phyloP scores from a whole-genome alignment of 1,140 invertebrate genomes.

The Anthonomus grandis region DNA sequence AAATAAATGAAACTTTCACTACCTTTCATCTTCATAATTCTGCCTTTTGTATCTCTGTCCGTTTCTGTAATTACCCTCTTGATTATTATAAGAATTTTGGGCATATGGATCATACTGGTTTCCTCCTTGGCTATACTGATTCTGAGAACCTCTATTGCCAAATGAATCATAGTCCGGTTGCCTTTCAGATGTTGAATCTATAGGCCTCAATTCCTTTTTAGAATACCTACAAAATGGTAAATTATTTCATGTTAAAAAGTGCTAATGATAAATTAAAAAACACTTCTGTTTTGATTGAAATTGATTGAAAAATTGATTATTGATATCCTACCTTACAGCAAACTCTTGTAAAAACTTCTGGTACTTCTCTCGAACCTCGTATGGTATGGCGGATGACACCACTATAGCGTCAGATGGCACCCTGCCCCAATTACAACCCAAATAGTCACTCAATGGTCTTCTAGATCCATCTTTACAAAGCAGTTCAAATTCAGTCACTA shows the following conservation, averaged over 20 bases:
- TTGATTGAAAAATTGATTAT: neutral
- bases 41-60: constrained; percentile 32
- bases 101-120: constrained; percentile 13
- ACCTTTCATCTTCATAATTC: constrained; percentile 24
- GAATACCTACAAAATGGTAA: constrained; percentile 4
- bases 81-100: constrained; percentile 5
- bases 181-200: neutral
- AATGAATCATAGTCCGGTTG: constrained; percentile 11
- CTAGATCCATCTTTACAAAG: constrained; percentile 82
- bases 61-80: constrained; percentile 26
- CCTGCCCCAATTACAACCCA: constrained; percentile 80
- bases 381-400: constrained; percentile 72
- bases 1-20: neutral
- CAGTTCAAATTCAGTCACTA: constrained; percentile 69
- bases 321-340: constrained; percentile 48
- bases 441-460: constrained; percentile 66
- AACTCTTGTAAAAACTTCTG: constrained; percentile 59
- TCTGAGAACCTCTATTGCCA: too few species aligned
- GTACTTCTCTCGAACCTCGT: constrained; percentile 58
- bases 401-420: constrained; percentile 86
- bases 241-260: too few species aligned
- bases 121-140: too few species aligned
- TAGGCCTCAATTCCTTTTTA: constrained; percentile 4
- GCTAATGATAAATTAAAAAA: neutral
- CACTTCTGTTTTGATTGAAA: neutral